These are phyloP conservation scores for Bugula neritina DNA, from an alignment of 2,888 invertebrate species.

Conservation along the genomic window DNA sequence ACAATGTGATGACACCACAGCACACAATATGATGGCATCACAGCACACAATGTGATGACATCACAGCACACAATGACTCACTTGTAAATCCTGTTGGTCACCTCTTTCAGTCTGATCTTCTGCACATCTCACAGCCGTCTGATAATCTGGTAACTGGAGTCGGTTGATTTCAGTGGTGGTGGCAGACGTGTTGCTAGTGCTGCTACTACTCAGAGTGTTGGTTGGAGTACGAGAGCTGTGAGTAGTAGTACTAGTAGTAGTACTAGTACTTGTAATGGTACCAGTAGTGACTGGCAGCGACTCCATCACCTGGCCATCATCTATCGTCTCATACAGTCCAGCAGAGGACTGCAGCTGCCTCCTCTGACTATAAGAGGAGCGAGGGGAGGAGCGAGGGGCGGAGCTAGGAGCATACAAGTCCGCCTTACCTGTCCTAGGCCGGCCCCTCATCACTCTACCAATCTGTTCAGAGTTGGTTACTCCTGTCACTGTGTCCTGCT, in stretches of 20 bases:
- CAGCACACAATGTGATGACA: too few species aligned
- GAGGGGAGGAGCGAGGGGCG: background rate
- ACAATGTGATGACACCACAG: too few species aligned
- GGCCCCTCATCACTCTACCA: background rate
- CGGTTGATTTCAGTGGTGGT: too few species aligned
- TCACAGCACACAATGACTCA: too few species aligned
- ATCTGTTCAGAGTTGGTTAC: background rate
- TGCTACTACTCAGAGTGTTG: too few species aligned
- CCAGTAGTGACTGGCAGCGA: background rate
- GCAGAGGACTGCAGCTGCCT: background rate
- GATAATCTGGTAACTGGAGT: background rate
- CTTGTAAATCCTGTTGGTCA: too few species aligned
- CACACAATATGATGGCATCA: too few species aligned
- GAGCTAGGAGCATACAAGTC: background rate
- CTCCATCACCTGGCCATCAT: background rate
- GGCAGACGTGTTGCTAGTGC: too few species aligned
- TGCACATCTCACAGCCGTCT: too few species aligned
- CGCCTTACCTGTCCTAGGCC: background rate
- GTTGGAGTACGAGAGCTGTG: background rate
- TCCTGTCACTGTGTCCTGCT: background rate
- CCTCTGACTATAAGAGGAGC: background rate
- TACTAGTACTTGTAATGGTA: background rate
- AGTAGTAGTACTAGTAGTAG: background rate
- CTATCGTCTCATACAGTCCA: constrained; percentile 9
- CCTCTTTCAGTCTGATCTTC: too few species aligned